Conservation (phyloP, 2,797 vertebrate genomes). For the Cossypha heuglini region DNA sequence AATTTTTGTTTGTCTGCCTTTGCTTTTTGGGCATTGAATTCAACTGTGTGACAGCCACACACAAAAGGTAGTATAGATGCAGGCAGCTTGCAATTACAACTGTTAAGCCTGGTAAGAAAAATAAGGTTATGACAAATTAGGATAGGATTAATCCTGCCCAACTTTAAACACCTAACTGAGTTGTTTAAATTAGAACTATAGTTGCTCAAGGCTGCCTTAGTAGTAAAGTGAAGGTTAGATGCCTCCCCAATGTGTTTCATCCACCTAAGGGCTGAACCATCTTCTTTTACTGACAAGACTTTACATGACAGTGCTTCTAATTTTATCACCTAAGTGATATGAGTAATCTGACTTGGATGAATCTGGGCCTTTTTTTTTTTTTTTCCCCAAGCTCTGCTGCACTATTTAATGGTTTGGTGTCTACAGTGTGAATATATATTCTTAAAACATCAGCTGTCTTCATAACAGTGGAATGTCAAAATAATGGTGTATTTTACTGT, state of each 20-base stretch:
- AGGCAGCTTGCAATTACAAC: neutral
- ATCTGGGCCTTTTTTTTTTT: neutral
- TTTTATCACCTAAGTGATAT: neutral
- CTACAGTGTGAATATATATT: neutral
- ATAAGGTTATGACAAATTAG: neutral
- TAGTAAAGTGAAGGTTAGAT: neutral
- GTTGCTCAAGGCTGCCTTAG: neutral
- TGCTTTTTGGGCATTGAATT: neutral
- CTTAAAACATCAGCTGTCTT: slow-evolving; percentile 29
- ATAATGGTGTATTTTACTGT: slow-evolving; percentile 38
- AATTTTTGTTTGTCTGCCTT: neutral
- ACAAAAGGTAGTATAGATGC: neutral
- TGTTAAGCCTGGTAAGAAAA: neutral
- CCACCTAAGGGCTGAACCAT: neutral
- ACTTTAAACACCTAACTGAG: neutral
- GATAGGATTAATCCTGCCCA: slow-evolving; percentile 17
- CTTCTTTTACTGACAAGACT: neutral
- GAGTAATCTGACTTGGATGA: neutral
- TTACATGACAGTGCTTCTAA: neutral
- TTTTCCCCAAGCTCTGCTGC: neutral
- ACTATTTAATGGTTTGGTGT: neutral
- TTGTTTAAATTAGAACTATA: neutral
- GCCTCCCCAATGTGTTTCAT: neutral
- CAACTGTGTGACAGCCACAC: neutral
- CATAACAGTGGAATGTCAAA: slow-evolving; percentile 36